Conservation (phyloP, 1,140 invertebrate species). For the Diplogasteroides magnus region DNA sequence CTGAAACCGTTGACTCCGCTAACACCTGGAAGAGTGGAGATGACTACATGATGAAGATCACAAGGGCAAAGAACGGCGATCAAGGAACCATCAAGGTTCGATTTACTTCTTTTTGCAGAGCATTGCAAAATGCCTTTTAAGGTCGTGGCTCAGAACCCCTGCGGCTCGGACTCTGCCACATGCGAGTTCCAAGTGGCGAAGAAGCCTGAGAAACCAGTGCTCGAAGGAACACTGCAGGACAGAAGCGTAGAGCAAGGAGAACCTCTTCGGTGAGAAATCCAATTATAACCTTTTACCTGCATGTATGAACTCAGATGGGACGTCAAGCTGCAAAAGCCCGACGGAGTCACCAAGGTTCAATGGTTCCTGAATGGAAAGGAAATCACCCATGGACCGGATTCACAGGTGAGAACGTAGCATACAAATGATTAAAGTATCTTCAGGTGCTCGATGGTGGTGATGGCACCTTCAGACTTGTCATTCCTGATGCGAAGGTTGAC, state of each 20-base stretch:
- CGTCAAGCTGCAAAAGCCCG: conserved; percentile 31
- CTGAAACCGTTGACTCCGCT: conserved; percentile 40
- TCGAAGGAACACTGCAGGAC: conserved; percentile 29
- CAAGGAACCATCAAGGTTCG: conserved; percentile 20
- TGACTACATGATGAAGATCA: conserved; percentile 21
- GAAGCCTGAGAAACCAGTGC: conserved; percentile 14
- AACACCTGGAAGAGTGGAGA: conserved; percentile 12
- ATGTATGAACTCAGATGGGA: conserved; percentile 25
- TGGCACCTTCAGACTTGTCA: conserved; percentile 69
- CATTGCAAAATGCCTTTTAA: not conserved
- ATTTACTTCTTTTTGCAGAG: not conserved
- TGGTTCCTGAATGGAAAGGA: conserved; percentile 42
- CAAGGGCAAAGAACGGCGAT: conserved; percentile 16
- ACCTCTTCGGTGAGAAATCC: conserved; percentile 16
- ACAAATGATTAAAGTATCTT: not conserved
- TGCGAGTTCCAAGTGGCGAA: conserved; percentile 34
- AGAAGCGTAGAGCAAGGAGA: conserved; percentile 35
- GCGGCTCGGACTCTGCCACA: conserved; percentile 29
- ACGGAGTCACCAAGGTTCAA: conserved; percentile 30
- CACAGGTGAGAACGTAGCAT: not conserved
- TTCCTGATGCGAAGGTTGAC: conserved; percentile 79
- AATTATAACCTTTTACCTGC: no score
- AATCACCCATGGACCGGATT: conserved; percentile 15
- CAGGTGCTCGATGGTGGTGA: conserved; percentile 34
- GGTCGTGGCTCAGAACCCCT: conserved; percentile 35